Evolutionary conservation across 2,888 invertebrate species (phyloP), one percentile per base, ranked within the genome.

Genomic region (Drosophila mimetica): DNA sequence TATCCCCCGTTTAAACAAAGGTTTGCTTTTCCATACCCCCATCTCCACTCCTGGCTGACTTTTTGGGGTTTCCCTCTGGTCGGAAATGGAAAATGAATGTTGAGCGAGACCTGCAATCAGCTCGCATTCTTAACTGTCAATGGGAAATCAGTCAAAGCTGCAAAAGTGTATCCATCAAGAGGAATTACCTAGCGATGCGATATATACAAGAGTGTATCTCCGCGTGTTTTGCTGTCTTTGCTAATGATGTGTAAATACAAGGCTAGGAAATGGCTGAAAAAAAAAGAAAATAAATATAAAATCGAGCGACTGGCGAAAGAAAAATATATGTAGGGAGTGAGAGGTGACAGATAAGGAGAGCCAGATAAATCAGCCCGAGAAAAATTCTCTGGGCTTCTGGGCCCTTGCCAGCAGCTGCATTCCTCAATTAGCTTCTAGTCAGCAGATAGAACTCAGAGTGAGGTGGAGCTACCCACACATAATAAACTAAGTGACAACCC

Each of bases 191-290:
- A 30, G 8, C 30, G 20, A 16, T 2, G 14, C 39, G 39, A 9
- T 18, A 39, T 14, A 42, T 34, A 14, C 28, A 1, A 16, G 37
- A 46, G 47, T 32, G 47, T 32, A 34, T 34, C 32, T 20, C 36
- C 36, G 20, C 37, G 55, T 55, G 28, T 20, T n/a, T 11, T 14
- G 22, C 61, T 42, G 41, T 39, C 34, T 51, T 18, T 50, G 57
- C 79, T 82, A 82, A 82, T 82, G 86, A 82, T 82, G 78, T 79
- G 80, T 83, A 86, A 85, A 83, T 75, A 46, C 42, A 18, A 25
- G 60, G 50, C 53, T 51, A n/a, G 50, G 50, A 34, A 63, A 50
- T 46, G 58, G 42, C 51, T 52, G 37, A 79, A 61, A 67, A 47
- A 44, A 41, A 32, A n/a, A n/a, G n/a, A 13, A 1, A 11, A 30